Base-by-base conservation (phyloP, 2,888 invertebrate species). In the Drosophila lacicola region DNA sequence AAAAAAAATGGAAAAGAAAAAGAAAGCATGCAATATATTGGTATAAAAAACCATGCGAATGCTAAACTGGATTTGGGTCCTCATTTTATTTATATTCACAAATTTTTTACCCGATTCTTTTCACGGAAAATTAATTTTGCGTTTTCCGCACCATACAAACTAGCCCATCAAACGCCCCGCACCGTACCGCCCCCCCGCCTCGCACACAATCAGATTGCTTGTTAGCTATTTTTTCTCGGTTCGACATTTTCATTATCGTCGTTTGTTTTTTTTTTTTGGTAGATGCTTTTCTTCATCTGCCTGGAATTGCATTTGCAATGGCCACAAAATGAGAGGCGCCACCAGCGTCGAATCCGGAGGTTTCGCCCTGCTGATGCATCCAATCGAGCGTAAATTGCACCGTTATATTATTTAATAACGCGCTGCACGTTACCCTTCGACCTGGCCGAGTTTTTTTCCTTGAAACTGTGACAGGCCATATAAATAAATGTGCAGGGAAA, bases 331-430 rank as follows among this genome's bases (percentile, higher is more conserved):
- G 82, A 67, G 67, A 62, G 41, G 39, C 45, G 8, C 47, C 21
- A 17, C 17, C 17, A 17, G 17, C 17, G 2, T 17, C 17, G 17
- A 17, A 45, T 19, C 46, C 46, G 54, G 17, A 53, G 61, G 21
- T 6, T 39, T 25, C 29, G 50, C 34, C 53, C 55, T 17, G 14
- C 50, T 80, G 78, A 73, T 86, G 78, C 66, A 78, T 67, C 56
- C 83, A 82, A 83, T 86, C 77, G 82, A 80, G 69, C 60, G 71
- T 82, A 69, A 82, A 88, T 88, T 82, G 63, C 80, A 56, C 42
- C 39, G 70, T 66, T 65, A 67, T 73, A 77, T 82, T 88, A 88
- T 86, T 88, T 64, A 86, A 85, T 88, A 82, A 63, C 73, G 70
- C 44, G 44, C 49, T 21, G 68, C 64, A 56, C 29, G 46, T 60